Base-by-base conservation (phyloP, 1,140 invertebrate species). In the Varroa destructor region DNA sequence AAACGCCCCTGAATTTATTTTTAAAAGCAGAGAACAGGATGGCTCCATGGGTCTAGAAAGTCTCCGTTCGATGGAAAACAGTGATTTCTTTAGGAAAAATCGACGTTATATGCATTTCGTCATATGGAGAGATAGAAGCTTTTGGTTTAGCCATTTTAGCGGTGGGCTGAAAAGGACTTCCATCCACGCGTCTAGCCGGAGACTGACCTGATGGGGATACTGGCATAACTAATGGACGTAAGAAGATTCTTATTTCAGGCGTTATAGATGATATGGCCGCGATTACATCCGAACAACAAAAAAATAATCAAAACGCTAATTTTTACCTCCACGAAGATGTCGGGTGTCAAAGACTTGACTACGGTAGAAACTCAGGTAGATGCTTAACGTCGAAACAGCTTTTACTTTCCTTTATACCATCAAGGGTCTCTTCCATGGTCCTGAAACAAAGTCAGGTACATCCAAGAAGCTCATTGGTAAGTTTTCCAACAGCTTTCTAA, bases 11-110 rank as follows among this genome's bases (percentile, higher is more conserved):
- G 58, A 97, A 81, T 86, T 88, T 79, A 71, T 91, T 25, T 92
- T 98, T 78, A 95, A 99, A 84, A 93, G 91, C 56, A 99, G 98
- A 95, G 96, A 99, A 82, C 96, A 99, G 81, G 89, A 86, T 77
- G 94, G 95, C 6, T 97, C 93, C 73, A 89, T 91, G 80, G 95
- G 95, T 43, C 81, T 99, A 10, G 93, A 98, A 79, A 88, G 91
- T 14, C 81, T 99, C 1, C 81, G 85, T 74, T 78, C 85, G 3
- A 82, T 84, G 74, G 92, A 93, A 79, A 83, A 87, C 72, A 82
- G 80, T 37, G 61, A 67, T 71, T 98, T 96, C 79, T 83, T 97
- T 14, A 83, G 46, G 1, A 67, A 25, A 67, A 37, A 37, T 67
- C 0, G 94, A 98, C 79, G 97, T 87, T 82, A 90, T 97, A 43